These are phyloP conservation scores for Clytia hemisphaerica DNA, from an alignment of 30 jellyfish, hydroid and myxozoan genomes.

Conservation along the genomic window DNA sequence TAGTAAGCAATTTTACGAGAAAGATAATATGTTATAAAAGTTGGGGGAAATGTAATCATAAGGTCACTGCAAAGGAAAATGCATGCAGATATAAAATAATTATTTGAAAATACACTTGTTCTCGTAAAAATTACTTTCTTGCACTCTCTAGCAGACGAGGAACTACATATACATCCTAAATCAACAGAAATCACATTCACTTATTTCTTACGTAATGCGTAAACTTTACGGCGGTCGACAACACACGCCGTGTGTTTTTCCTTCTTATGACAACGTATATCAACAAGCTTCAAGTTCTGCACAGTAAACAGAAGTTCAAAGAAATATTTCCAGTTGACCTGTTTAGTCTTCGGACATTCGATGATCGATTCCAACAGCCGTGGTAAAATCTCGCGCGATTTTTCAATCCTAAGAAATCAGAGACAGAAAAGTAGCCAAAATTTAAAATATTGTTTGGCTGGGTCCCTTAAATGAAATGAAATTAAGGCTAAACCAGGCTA, in stretches of 20 bases:
- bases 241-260: conserved; percentile 34
- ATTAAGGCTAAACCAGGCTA: neutral
- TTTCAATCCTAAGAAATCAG: conserved; percentile 58
- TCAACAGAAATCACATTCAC: no score
- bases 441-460: neutral
- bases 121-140: no score
- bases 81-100: no score
- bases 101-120: no score
- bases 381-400: conserved; percentile 78
- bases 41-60: no score
- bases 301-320: conserved; percentile 52
- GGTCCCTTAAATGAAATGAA: neutral
- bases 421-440: neutral
- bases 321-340: conserved; percentile 60
- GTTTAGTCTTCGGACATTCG: conserved; percentile 53
- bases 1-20: no score
- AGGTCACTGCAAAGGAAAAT: no score
- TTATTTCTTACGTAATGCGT: no score
- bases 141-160: no score
- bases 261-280: conserved; percentile 72
- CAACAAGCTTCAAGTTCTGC: conserved; percentile 70
- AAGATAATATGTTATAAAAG: no score
- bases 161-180: no score
- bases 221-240: conserved; percentile 41
- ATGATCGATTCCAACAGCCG: conserved; percentile 43